Base-by-base conservation (phyloP, 2,888 invertebrate species). In the Caenorhabditis auriculariae region DNA sequence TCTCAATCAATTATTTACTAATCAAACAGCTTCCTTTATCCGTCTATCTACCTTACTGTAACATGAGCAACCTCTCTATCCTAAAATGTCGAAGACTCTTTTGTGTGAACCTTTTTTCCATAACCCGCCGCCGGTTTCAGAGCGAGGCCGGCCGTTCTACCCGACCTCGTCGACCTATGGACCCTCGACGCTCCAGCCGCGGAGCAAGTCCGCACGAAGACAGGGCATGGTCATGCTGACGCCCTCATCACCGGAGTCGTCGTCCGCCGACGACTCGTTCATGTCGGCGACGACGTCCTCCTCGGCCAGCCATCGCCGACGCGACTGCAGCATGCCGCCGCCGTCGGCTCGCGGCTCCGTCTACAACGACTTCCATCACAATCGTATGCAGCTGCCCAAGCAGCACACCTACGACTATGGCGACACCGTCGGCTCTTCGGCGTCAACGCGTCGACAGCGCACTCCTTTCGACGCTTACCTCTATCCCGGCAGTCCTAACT, bases 161-260 rank as follows among this genome's bases (percentile, higher is more conserved):
- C 54, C 52, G 17, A 23, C 50, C 24, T 28, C 57, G 26, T 27
- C 50, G 5, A 47, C 24, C 23, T 49, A 49, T 21, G 23, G 6
- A 38, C 38, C 27, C 7, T 24, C 37, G 42, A 44, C 12, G 44
- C 21, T 45, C 32, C 50, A 46, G 9, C 35, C 47, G 19, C 55
- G 69, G 5, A 57, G 57, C 37, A 69, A 69, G 37, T 64, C 64
- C 1, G 61, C 61, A 23, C 59, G 73, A 17, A 35, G 73, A 35
- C 70, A 64, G 17, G 72, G 73, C 5, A 52, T 70, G 12, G 60
- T 70, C 23, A 50, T 73, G 21, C 45, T 63, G 17, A 60, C 65
- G 4, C 73, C 69, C 1, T 64, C 69, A 0, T 65, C 57, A 39
- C 72, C 72, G 7, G 66, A 67, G 7, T 60, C 65, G 9, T 42